phyloP scores from a whole-genome alignment of 1,140 invertebrate species.

The Euwallacea similis region DNA sequence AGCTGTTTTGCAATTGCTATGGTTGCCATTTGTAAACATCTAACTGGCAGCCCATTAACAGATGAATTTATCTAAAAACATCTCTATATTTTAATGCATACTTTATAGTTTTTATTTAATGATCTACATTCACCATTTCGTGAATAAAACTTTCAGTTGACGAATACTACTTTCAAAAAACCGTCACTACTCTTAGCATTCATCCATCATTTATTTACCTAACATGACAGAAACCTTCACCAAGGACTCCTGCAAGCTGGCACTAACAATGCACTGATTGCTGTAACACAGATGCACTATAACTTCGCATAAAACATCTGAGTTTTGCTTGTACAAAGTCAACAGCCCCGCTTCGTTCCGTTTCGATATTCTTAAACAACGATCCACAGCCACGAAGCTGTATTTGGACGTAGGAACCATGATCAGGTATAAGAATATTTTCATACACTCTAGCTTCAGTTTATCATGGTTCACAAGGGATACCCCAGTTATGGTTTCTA shows the following conservation, averaged over 20 bases:
- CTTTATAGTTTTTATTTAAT: too few species aligned
- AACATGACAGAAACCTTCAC: slow-evolving; percentile 60
- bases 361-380: slow-evolving; percentile 62
- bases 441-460: slow-evolving; percentile 58
- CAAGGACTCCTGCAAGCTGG: slow-evolving; percentile 56
- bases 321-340: slow-evolving; percentile 67
- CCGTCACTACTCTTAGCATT: not conserved
- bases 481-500: slow-evolving; percentile 60
- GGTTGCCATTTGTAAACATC: too few species aligned
- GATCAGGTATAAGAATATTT: slow-evolving; percentile 66
- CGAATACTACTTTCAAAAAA: too few species aligned
- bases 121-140: too few species aligned
- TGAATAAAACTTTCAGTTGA: too few species aligned
- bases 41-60: too few species aligned
- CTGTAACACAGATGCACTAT: slow-evolving; percentile 60
- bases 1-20: too few species aligned
- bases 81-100: too few species aligned
- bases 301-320: slow-evolving; percentile 63
- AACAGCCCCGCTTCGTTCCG: slow-evolving; percentile 61
- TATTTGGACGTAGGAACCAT: slow-evolving; percentile 65
- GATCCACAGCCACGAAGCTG: slow-evolving; percentile 62
- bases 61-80: too few species aligned
- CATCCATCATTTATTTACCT: slow-evolving; percentile 6
- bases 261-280: slow-evolving; percentile 51
- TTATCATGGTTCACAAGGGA: slow-evolving; percentile 53